Percentiles rank a stretch among this genome's conserved stretches.
phyloP scores from a whole-genome alignment of 2,888 invertebrate genomes.

The Meteorus cinctellus region DNA sequence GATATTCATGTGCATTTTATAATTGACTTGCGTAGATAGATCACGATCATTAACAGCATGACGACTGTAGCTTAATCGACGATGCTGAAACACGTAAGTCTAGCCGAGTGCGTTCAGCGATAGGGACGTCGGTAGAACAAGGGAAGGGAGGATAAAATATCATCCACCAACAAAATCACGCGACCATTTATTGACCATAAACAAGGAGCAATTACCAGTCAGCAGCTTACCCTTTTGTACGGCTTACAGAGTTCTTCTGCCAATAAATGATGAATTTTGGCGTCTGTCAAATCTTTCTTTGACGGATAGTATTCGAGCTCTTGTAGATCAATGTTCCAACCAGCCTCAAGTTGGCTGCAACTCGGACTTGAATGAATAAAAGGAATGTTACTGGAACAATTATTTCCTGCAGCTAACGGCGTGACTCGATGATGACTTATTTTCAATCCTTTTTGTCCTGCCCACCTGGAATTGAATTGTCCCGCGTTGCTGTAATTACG shows the following conservation, averaged over 20 bases:
- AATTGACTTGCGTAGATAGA: constrained; percentile 88
- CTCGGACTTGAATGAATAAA: constrained; percentile 78
- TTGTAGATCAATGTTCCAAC: constrained; percentile 95
- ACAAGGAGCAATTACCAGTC: neutral
- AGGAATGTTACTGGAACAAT: constrained; percentile 37
- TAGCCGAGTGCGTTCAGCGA: constrained; percentile 52
- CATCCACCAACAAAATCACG: neutral
- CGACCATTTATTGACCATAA: neutral
- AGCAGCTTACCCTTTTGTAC: constrained; percentile 83
- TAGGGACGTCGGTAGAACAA: constrained; percentile 35
- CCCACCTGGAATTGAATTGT: constrained; percentile 88
- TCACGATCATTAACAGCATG: constrained; percentile 93
- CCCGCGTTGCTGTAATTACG: constrained; percentile 87
- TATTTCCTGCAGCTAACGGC: constrained; percentile 31
- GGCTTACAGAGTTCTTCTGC: constrained; percentile 93
- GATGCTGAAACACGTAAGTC: constrained; percentile 79
- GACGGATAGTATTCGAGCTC: constrained; percentile 94
- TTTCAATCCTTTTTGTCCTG: constrained; percentile 32
- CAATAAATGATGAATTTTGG: constrained; percentile 93
- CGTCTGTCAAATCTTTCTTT: constrained; percentile 93
- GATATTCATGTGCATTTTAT: constrained; percentile 93
- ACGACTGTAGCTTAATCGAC: constrained; percentile 91
- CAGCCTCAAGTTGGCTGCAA: constrained; percentile 88
- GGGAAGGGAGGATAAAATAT: neutral
- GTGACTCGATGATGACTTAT: constrained; percentile 37